Conservation (phyloP, 2,113 vertebrate genomes). For the Neodontobutis hainanensis region DNA sequence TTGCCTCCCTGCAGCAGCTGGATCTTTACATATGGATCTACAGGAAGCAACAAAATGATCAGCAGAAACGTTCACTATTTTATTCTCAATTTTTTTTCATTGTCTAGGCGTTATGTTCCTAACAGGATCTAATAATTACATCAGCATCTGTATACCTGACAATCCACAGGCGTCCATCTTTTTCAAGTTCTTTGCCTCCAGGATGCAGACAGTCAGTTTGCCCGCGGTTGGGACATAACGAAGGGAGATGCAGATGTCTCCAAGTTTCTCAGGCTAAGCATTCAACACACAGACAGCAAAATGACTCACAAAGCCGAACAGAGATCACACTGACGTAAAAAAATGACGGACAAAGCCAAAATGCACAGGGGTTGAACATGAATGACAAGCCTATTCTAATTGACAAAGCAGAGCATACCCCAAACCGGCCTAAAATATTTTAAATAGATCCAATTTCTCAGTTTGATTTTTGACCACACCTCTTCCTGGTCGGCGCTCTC, state of each 20-base stretch:
- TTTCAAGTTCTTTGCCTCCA: slow-evolving; percentile 99
- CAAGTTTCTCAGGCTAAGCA: slow-evolving; percentile 94
- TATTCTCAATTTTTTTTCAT: not conserved
- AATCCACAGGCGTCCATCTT: slow-evolving; percentile 99
- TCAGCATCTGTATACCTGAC: slow-evolving; percentile 81
- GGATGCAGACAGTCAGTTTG: slow-evolving; percentile 97
- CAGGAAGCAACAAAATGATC: slow-evolving; percentile 5
- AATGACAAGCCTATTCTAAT: no score
- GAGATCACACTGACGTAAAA: slow-evolving; percentile 16
- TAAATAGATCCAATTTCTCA: no score
- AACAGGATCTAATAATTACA: no score
- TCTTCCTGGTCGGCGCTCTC: slow-evolving; percentile 97
- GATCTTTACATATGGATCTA: slow-evolving; percentile 99
- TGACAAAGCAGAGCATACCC: no score
- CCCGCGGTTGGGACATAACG: slow-evolving; percentile 96
- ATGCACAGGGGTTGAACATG: no score
- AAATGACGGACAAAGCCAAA: not conserved
- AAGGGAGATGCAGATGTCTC: slow-evolving; percentile 97
- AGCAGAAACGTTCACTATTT: slow-evolving; percentile 2
- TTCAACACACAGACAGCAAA: slow-evolving; percentile 13
- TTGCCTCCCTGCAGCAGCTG: slow-evolving; percentile 97
- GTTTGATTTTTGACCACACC: slow-evolving; percentile 70
- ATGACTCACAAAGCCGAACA: slow-evolving; percentile 18
- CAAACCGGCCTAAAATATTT: no score
- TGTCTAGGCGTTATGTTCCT: no score